Base-by-base conservation (phyloP, 1,140 invertebrate species). In the Mizuhopecten yessoensis region DNA sequence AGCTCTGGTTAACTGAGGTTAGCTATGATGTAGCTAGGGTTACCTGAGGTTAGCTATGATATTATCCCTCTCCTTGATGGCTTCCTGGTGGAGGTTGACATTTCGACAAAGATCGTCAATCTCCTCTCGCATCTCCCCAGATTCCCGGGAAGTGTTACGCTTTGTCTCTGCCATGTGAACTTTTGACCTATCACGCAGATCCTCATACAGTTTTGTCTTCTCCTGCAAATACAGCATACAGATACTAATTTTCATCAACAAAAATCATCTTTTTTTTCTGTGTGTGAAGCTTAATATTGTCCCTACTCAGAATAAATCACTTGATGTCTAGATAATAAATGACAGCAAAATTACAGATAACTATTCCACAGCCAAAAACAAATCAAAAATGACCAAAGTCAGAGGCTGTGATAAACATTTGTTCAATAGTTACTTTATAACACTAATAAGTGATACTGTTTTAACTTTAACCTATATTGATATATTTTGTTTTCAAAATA, bases 201-300 rank as follows among this genome's bases (percentile, higher is more conserved):
- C 94, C 42, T 94, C 94, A 89, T 93, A 94, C 49, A 94, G 90
- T 57, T 88, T 92, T 3, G 91, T 92, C 75, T 94, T 94, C 57
- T 94, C 94, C 94, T 95, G 89, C 7, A 88, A 45, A 33, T 1
- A 34, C 89, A 75, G 33, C n/a, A 89, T 15, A 89, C 45, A 49
- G 20, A 29, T 29, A 75, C 23, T 75, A 3, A 29, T 45, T 45
- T 13, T 45, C 17, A 45, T 45, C 42, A 10, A 17, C 9, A 45
- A n/a, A n/a, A 20, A 45, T 13, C 42, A 45, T 45, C 17, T 13
- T 39, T 39, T 39, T 7, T 39, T 39, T n/a, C n/a, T n/a, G n/a
- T n/a, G n/a, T n/a, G n/a, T n/a, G n/a, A n/a, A n/a, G n/a, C n/a
- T n/a, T n/a, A n/a, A n/a, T n/a, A n/a, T n/a, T n/a, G n/a, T n/a